Evolutionary conservation across 2,888 invertebrate species (phyloP), one percentile per base, ranked within the genome.

Genomic region (Tetramorium bicarinatum): DNA sequence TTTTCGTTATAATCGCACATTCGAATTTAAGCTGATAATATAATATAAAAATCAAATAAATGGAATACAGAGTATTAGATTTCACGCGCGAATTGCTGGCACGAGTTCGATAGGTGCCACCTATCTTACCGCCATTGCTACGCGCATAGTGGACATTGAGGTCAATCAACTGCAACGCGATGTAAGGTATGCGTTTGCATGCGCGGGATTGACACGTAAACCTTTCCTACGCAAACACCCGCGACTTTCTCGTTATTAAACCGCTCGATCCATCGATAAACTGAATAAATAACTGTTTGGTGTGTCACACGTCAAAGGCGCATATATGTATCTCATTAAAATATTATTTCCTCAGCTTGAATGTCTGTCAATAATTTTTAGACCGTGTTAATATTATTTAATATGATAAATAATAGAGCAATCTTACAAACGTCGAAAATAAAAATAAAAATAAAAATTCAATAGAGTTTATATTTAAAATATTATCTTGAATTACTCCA

Each of bases 91-190:
- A 79, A 69, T 79, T 71, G 34, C 47, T 67, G 29, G 25, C 29
- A 47, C 25, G 59, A 61, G 76, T 80, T 82, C 41, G 54, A 74
- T 79, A 72, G 59, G 49, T 79, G 83, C 81, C 82, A 83, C 83
- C 84, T 87, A 85, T 76, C 74, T 83, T 75, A 72, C 84, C 84
- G 83, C 75, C 84, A 75, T 84, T 67, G 83, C 81, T 77, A 86
- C 47, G 85, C 77, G 86, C 86, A 86, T 81, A 84, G 87, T 87
- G 85, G 59, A 84, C 87, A 87, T 66, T 59, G 91, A 90, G 92
- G 92, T 92, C 92, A 92, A 87, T 92, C 92, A 92, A 92, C 92
- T 92, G 91, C 91, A 89, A 90, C 90, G 89, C 89, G 85, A 90
- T 87, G 88, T 86, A 81, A 86, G 82, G 79, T 85, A 86, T 88